Base-by-base conservation (phyloP, 2,888 invertebrate genomes). In the Pasiphila rectangulata region DNA sequence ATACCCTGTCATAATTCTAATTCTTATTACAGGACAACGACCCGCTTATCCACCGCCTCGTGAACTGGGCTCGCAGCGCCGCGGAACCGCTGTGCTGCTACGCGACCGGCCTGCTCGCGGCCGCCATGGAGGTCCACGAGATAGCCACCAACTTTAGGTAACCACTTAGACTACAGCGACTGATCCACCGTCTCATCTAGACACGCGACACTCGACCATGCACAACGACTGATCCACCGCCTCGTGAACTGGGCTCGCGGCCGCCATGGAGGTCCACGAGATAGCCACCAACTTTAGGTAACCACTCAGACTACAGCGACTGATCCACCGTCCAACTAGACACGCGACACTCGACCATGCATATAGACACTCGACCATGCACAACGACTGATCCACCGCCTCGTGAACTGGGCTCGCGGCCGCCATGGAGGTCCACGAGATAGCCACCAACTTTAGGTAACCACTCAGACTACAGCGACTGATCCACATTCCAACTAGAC, bases 121-220 rank as follows among this genome's bases (percentile, higher is more conserved):
- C 97, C 6, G 98, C 98, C 0, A 98, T 99, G 97, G 98, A 99
- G 79, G 94, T 98, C 2, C 96, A 96, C 61, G 99, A 99, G 63
- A 96, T 98, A 47, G 98, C 98, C 0, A 94, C 96, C 2, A 94
- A 94, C 66, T 96, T 94, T 25, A 45, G 45, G 45, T 34, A n/a
- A 25, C 96, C n/a, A n/a, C n/a, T n/a, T n/a, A n/a, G n/a, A n/a
- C n/a, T n/a, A 15, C 15, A 27, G 7, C 12, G 27, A 27, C 27
- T 27, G 7, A 27, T 27, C 15, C 27, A 15, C 27, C 27, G 27
- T 24, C 88, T 99, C 4, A 96, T 96, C 44, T 98, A 98, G 98
- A 96, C 98, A n/a, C n/a, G n/a, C n/a, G n/a, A n/a, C n/a, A n/a
- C n/a, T n/a, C n/a, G n/a, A n/a, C n/a, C n/a, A n/a, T n/a, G n/a